Conservation (phyloP, 2,113 vertebrate genomes). For the Myxocyprinus asiaticus region DNA sequence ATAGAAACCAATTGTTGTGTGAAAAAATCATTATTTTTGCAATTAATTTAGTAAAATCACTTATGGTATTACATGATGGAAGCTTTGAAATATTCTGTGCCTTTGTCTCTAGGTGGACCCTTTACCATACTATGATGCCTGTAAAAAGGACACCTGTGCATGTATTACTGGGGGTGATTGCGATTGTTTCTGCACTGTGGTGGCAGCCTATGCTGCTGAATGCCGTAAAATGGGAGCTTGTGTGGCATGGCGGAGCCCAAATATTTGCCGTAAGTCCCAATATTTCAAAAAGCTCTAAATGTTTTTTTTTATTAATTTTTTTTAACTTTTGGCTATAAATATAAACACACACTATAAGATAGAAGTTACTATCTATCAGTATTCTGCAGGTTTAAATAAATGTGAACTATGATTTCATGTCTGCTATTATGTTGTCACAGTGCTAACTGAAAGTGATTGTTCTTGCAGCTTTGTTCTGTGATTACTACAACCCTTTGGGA, state of each 20-base stretch:
- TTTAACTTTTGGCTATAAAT: background rate
- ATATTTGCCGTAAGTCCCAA: constrained; percentile 85
- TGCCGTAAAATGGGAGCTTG: constrained; percentile 81
- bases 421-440: background rate
- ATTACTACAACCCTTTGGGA: constrained; percentile 73
- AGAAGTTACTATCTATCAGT: too few relatives aligned
- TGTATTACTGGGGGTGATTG: constrained; percentile 91
- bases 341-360: too few relatives aligned
- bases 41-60: too few relatives aligned
- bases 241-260: constrained; percentile 86
- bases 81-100: background rate
- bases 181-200: constrained; percentile 91
- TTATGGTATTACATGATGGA: too few relatives aligned
- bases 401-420: background rate
- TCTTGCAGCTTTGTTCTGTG: constrained; percentile 75
- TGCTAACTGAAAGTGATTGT: background rate
- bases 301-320: too few relatives aligned
- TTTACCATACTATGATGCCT: constrained; percentile 81
- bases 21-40: too few relatives aligned
- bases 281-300: background rate
- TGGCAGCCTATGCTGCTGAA: constrained; percentile 87
- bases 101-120: constrained; percentile 79
- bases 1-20: too few relatives aligned
- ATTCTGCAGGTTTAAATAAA: too few relatives aligned
- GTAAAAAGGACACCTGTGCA: constrained; percentile 85